phyloP scores from a whole-genome alignment of 2,888 invertebrate genomes.

The Diabrotica balteata region DNA sequence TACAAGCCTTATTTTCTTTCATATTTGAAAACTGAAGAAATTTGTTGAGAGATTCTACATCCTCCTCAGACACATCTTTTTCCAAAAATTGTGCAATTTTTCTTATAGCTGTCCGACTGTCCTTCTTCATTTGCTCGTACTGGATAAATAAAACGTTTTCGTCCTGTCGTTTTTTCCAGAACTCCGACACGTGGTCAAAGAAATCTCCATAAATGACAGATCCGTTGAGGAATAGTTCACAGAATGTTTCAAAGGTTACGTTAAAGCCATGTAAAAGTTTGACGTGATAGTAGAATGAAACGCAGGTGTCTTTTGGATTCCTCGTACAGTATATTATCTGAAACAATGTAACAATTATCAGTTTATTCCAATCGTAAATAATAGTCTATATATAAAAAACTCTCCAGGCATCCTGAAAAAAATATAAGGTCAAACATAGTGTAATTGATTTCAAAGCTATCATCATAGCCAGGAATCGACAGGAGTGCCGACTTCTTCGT shows the following conservation, averaged over 20 bases:
- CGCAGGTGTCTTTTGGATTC: slow-evolving; percentile 89
- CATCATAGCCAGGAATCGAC: too few species aligned
- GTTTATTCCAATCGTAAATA: too few species aligned
- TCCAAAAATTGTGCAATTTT: slow-evolving; percentile 77
- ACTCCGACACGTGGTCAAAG: slow-evolving; percentile 69
- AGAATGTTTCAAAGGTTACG: slow-evolving; percentile 74
- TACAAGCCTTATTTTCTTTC: slow-evolving; percentile 67
- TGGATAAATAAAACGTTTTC: slow-evolving; percentile 79
- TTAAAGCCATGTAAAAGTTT: slow-evolving; percentile 70
- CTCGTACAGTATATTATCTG: slow-evolving; percentile 87
- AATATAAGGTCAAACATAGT: too few species aligned
- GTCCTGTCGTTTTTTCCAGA: slow-evolving; percentile 75
- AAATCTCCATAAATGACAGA: slow-evolving; percentile 71
- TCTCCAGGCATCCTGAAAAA: too few species aligned
- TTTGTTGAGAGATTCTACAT: slow-evolving; percentile 62
- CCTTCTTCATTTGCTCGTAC: slow-evolving; percentile 83
- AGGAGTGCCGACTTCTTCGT: too few species aligned
- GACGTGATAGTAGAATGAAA: slow-evolving; percentile 88
- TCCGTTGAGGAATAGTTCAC: slow-evolving; percentile 74
- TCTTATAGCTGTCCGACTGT: slow-evolving; percentile 65
- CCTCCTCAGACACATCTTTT: slow-evolving; percentile 70
- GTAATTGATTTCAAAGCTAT: too few species aligned
- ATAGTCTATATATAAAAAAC: too few species aligned
- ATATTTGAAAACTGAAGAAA: slow-evolving; percentile 60
- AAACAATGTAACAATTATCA: slow-evolving; percentile 25